Evolutionary conservation across 2,888 invertebrate genomes (phyloP).

Genomic region (Coelopa pilipes): DNA sequence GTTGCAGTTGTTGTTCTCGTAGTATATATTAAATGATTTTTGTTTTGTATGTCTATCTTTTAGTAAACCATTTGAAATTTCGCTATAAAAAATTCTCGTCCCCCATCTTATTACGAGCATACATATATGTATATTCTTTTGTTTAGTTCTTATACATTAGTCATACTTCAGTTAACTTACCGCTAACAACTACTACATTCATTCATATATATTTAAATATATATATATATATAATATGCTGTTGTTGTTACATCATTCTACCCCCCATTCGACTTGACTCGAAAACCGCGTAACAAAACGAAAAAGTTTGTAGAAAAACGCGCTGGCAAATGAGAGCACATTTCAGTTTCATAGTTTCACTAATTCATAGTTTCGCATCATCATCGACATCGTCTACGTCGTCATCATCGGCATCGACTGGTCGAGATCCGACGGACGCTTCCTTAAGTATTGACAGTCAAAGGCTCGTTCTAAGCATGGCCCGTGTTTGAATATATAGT

Average conservation of each 20-base stretch:
- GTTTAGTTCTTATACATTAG: conserved; percentile 4
- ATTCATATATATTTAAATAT: conserved; percentile 34
- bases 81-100: conserved; percentile 21
- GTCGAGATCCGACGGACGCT: not conserved
- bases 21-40: conserved; percentile 35
- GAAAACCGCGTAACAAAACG: conserved; percentile 39
- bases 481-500: conserved; percentile 39
- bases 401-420: too few species aligned
- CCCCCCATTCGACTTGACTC: conserved; percentile 23
- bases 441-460: conserved; percentile 62
- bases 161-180: conserved; percentile 37
- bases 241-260: conserved; percentile 18
- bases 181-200: conserved; percentile 41
- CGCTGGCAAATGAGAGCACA: conserved; percentile 41
- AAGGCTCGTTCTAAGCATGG: conserved; percentile 58
- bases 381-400: too few species aligned
- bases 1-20: not conserved
- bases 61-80: conserved; percentile 28
- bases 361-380: not conserved
- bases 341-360: conserved; percentile 34
- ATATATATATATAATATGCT: conserved; percentile 26
- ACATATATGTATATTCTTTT: not conserved
- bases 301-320: conserved; percentile 41
- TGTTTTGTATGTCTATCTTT: conserved; percentile 19
- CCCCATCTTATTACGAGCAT: not conserved